phyloP scores from a whole-genome alignment of 2,888 invertebrate genomes.

The Eustalomyia histrio region DNA sequence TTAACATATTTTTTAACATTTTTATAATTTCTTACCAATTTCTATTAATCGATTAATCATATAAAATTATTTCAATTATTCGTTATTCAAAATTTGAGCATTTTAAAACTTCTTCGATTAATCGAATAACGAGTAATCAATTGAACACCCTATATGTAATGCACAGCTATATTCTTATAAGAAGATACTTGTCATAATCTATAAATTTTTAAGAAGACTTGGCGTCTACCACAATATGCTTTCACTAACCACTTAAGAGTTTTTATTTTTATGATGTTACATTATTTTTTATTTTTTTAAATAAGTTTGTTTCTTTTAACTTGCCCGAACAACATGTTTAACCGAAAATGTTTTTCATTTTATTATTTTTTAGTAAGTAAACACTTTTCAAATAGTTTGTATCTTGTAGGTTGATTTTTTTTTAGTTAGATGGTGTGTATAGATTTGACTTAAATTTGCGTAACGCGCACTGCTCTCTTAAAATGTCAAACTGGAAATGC shows the following conservation, averaged over 20 bases:
- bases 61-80: too few species aligned
- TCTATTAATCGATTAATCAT: too few species aligned
- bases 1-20: too few species aligned
- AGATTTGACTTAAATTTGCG: slow-evolving; percentile 31
- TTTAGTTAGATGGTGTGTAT: slow-evolving; percentile 21
- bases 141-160: background rate
- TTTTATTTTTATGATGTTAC: slow-evolving; percentile 8
- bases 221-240: slow-evolving; percentile 25
- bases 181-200: slow-evolving; percentile 4
- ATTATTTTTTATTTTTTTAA: too few species aligned
- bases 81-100: too few species aligned
- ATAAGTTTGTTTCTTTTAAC: background rate
- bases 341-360: background rate
- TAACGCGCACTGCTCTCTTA: slow-evolving; percentile 47
- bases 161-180: background rate
- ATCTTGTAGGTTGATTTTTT: slow-evolving; percentile 1
- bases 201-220: slow-evolving; percentile 6
- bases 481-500: slow-evolving; percentile 58
- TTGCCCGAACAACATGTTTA: background rate
- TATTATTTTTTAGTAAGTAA: background rate
- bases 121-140: too few species aligned
- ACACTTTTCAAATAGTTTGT: slow-evolving; percentile 16
- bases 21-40: too few species aligned
- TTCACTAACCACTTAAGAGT: slow-evolving; percentile 16
- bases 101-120: too few species aligned